Evolutionary conservation across 2,797 vertebrate species (phyloP).

Genomic region (Danio choprae): DNA sequence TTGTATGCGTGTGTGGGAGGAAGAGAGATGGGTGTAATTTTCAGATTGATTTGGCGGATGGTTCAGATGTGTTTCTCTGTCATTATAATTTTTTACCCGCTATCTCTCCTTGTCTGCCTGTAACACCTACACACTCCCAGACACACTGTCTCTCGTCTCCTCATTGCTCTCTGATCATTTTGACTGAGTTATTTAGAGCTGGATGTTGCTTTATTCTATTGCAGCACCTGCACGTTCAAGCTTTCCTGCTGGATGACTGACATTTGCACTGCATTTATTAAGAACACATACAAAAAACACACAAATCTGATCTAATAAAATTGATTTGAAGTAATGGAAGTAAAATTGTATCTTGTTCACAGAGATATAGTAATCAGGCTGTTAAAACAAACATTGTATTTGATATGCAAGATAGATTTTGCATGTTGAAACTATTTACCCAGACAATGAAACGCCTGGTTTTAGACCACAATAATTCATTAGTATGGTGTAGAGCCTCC

Average conservation of each 20-base stretch:
- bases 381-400: neutral
- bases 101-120: neutral
- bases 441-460: too few species aligned
- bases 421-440: too few species aligned
- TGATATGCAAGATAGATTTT: neutral
- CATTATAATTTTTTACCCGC: constrained; percentile 13
- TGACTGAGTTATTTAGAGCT: neutral
- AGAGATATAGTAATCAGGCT: neutral
- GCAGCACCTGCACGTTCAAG: neutral
- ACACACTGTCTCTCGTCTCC: constrained; percentile 44
- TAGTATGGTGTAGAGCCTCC: too few species aligned
- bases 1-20: neutral
- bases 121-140: neutral
- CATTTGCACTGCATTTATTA: constrained; percentile 5
- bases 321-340: neutral
- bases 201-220: neutral
- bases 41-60: constrained; percentile 4
- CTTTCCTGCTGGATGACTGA: neutral
- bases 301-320: neutral
- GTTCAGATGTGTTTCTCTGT: constrained; percentile 16
- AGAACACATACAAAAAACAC: neutral
- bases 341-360: neutral
- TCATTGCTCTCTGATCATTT: constrained; percentile 57
- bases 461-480: too few species aligned
- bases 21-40: neutral